phyloP scores from a whole-genome alignment of 1,140 invertebrate genomes.

The Elysia chlorotica region DNA sequence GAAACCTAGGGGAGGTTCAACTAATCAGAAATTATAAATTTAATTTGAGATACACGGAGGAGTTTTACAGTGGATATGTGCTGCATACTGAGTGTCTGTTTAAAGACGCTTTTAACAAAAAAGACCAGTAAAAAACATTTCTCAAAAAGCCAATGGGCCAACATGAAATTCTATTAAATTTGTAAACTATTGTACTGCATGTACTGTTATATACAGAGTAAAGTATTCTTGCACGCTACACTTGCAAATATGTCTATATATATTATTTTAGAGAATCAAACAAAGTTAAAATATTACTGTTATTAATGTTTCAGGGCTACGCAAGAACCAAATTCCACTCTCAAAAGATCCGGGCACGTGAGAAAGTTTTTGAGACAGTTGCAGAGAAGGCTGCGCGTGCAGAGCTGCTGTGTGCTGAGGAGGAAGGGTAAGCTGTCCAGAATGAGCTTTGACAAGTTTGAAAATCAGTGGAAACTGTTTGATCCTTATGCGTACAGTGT shows the following conservation, averaged over 20 bases:
- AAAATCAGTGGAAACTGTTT: no score
- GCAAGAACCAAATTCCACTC: slow-evolving; percentile 10
- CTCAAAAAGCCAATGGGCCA: background rate
- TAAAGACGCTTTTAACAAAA: no score
- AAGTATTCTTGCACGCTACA: background rate
- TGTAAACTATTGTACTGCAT: background rate
- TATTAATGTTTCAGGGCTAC: background rate
- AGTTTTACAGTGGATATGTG: no score
- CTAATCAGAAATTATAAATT: no score
- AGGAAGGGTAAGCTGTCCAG: slow-evolving; percentile 6
- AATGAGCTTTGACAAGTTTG: background rate
- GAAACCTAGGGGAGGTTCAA: no score
- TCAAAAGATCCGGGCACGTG: background rate
- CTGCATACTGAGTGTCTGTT: no score
- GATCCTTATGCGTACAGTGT: no score
- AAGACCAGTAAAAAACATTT: no score
- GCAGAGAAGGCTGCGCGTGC: slow-evolving; percentile 1
- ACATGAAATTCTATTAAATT: background rate
- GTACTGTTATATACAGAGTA: background rate
- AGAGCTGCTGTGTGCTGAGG: slow-evolving; percentile 14
- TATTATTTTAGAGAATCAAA: background rate
- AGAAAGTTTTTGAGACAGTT: slow-evolving; percentile 14
- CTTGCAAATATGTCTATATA: background rate
- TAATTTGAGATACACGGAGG: no score
- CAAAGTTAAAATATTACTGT: background rate